Conservation (phyloP, 1,140 invertebrate species). For the Diplogasteroides magnus region DNA sequence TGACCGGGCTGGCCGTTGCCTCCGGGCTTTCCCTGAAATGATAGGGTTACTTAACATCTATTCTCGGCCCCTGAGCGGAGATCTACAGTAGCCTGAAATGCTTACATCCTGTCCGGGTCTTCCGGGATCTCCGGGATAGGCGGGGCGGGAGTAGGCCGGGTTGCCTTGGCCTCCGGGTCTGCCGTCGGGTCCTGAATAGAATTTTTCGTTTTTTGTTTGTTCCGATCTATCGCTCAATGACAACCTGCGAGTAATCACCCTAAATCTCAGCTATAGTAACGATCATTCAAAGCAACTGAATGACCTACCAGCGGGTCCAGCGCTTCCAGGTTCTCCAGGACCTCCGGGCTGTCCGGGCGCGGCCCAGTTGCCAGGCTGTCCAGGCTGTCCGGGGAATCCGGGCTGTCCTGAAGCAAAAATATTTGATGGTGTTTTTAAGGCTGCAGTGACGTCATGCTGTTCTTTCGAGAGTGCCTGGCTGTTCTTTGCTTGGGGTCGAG, state of each 20-base stretch:
- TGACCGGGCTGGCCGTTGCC: slow-evolving; percentile 12
- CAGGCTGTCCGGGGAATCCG: slow-evolving; percentile 12
- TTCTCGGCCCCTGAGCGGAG: background rate
- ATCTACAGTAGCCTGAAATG: background rate
- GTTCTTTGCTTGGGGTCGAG: no score
- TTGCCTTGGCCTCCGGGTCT: slow-evolving; percentile 4
- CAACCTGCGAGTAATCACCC: no score
- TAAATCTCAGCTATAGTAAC: no score
- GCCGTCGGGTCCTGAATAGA: slow-evolving; percentile 1
- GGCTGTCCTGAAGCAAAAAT: background rate
- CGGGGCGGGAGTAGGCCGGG: slow-evolving; percentile 12
- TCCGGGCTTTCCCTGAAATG: slow-evolving; percentile 1
- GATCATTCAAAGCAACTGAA: no score
- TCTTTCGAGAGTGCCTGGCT: no score
- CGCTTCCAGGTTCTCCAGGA: slow-evolving; percentile 22
- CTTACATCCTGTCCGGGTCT: background rate
- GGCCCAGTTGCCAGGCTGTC: slow-evolving; percentile 19
- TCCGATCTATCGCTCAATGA: no score
- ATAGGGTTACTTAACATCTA: no score
- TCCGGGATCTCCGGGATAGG: slow-evolving; percentile 1
- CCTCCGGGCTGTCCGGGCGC: slow-evolving; percentile 25
- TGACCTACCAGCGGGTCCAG: slow-evolving; percentile 16
- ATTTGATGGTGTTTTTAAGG: no score
- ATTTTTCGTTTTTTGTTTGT: background rate
- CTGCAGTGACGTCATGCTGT: no score